Percentiles rank a stretch among this genome's conserved stretches.
Conservation (phyloP, 2,113 vertebrate species). For the Chaenogobius annularis region DNA sequence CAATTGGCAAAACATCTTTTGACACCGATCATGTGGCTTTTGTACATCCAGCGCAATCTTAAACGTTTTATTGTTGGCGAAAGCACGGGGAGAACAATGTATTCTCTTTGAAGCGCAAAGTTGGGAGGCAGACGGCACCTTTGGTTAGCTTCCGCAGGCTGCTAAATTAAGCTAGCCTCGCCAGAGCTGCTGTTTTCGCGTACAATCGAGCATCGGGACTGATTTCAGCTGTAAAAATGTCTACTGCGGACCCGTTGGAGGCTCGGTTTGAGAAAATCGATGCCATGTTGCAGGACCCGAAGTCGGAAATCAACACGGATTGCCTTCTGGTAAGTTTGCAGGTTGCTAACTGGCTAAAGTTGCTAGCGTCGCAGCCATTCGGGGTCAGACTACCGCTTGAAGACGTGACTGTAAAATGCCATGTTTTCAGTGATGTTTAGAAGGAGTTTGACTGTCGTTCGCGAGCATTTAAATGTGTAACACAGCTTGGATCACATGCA, state of each 20-base stretch:
- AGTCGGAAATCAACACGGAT: constrained; percentile 97
- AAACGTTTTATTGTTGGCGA: constrained; percentile 47
- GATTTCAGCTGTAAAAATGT: constrained; percentile 79
- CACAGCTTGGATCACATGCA: background rate
- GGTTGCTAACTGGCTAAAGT: constrained; percentile 34
- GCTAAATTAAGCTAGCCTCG: constrained; percentile 67
- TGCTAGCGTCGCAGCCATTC: constrained; percentile 47
- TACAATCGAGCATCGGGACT: constrained; percentile 37
- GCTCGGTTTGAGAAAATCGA: constrained; percentile 97
- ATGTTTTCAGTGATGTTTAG: background rate
- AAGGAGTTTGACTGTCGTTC: background rate
- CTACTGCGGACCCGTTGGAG: constrained; percentile 88
- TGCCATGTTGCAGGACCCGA: constrained; percentile 92
- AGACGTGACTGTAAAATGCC: constrained; percentile 8
- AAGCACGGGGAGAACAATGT: constrained; percentile 58
- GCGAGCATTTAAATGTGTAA: background rate
- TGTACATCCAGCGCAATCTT: constrained; percentile 39
- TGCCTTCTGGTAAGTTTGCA: constrained; percentile 93
- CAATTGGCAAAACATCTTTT: constrained; percentile 31
- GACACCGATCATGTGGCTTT: constrained; percentile 69
- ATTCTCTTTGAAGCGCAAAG: constrained; percentile 67
- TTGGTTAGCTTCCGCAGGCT: constrained; percentile 68
- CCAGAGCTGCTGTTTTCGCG: constrained; percentile 58
- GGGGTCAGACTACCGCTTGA: constrained; percentile 60
- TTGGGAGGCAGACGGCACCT: constrained; percentile 70